Evolutionary conservation across 2,113 vertebrate species (phyloP), one percentile per base, ranked within the genome.

Genomic region (Eretmochelys imbricata): DNA sequence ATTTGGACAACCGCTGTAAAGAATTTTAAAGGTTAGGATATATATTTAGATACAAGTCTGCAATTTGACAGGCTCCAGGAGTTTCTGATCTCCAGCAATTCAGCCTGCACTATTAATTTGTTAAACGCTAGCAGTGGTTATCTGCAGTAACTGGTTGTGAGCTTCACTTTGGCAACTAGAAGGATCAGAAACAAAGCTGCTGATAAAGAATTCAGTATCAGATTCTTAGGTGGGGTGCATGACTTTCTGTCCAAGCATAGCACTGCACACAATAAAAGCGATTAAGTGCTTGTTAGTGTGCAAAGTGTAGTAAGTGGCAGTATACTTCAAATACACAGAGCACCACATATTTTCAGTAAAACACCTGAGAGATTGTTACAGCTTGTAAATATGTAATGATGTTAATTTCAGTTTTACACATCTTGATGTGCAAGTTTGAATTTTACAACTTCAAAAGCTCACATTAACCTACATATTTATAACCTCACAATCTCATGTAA

Each of bases 271-370:
- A 93, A 20, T 72, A 38, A 54, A 38, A 46, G 12, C 53, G 42
- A 53, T 8, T 69, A 69, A 72, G n/a, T 72, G 35, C 19, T 38
- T 22, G 65, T 42, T 80, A n/a, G 48, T 1, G 0, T 35, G 6
- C 12, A 38, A 24, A 78, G 9, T 20, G n/a, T 10, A 29, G 22
- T 8, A 25, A n/a, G 0, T 10, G 22, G 6, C 1, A 8, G 46
- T 5, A 35, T 14, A 1, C 7, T 6, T 48, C 4, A 0, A 0
- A 2, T 5, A 1, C 6, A 0, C 65, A 29, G 54, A 49, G 10
- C 62, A 86, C 16, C 12, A 1, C 76, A 62, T 53, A 24, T 9
- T 82, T 17, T 55, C 92, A 42, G 38, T 31, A 89, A 10, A 31
- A 38, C 62, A 50, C 11, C 69, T 35, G 12, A 38, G 1, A 46